These are phyloP conservation scores for Hydrolagus colliei DNA, from an alignment of 2,797 vertebrate species.

Conservation along the genomic window DNA sequence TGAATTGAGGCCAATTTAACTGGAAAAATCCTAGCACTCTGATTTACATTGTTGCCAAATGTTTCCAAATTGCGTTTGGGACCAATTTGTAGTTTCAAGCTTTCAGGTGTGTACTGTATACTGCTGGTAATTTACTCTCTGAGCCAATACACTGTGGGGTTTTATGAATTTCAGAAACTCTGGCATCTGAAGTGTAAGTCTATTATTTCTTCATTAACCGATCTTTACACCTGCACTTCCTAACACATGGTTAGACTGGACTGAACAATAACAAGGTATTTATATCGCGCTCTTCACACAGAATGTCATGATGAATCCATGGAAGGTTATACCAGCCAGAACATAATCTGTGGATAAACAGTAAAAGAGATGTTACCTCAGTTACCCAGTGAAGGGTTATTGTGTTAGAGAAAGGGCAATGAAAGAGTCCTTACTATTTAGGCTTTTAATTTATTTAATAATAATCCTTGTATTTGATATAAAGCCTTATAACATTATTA, in stretches of 20 bases:
- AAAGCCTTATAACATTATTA: no score
- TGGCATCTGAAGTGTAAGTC: not conserved
- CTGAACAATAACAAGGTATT: no score
- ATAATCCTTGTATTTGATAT: no score
- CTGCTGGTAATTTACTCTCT: not conserved
- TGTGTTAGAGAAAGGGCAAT: not conserved
- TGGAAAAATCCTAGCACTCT: no score
- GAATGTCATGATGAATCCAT: no score
- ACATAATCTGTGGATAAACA: not conserved
- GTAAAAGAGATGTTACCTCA: not conserved
- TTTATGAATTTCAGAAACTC: slow-evolving; percentile 9
- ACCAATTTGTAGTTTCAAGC: not conserved
- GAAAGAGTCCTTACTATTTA: no score
- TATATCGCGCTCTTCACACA: no score
- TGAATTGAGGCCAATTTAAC: no score
- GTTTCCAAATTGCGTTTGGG: not conserved
- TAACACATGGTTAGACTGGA: not conserved
- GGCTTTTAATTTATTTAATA: no score
- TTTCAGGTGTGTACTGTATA: not conserved
- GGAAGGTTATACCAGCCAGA: not conserved
- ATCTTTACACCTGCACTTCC: not conserved
- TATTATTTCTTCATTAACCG: slow-evolving; percentile 4
- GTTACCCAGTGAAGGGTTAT: no score
- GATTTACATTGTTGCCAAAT: no score
- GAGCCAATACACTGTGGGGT: not conserved